Evolutionary conservation across 1,140 invertebrate genomes (phyloP), one percentile per base, ranked within the genome.

Genomic region (Drosophila neocordata): DNA sequence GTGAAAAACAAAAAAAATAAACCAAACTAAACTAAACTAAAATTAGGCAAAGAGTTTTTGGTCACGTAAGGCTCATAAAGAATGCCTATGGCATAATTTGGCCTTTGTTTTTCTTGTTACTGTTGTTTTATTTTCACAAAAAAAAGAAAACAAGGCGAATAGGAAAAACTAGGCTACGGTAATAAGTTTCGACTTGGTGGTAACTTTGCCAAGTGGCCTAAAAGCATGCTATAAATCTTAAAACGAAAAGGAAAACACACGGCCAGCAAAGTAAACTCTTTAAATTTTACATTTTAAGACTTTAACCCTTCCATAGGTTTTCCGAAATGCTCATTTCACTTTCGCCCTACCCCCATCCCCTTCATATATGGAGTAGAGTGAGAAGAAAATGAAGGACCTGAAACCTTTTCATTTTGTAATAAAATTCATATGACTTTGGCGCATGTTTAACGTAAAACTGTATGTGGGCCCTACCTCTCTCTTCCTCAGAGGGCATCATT

Each of bases 361-460:
- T 6, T 31, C 27, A 27, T 22, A 27, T 27, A 27, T 27, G 51
- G 9, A 44, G 41, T 15, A 44, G 41, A 44, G 8, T 44, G 41
- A 2, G 13, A 7, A 2, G 41, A 18, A 13, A 18, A 11, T 44
- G 37, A 48, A 63, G 75, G 68, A 76, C 27, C 27, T 31, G 34
- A 56, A 56, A 85, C 78, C 78, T 85, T 87, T 84, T 79, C 73
- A 73, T 65, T 87, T 82, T 72, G 83, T 82, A 88, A 87, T 87
- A 88, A 87, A 87, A 87, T 87, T 87, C 83, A 87, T 87, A 82
- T 82, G 82, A 82, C 82, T 87, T 75, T 79, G 77, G 81, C 81
- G 77, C 82, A 81, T 87, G 82, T 76, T 83, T 87, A 87, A 68
- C 82, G 81, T 73, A 68, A 77, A 74, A 65, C 77, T 66, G 67